Percentiles rank a stretch among this genome's conserved stretches.
phyloP scores from a whole-genome alignment of 2,888 invertebrate species.

The Colletes collaris region DNA sequence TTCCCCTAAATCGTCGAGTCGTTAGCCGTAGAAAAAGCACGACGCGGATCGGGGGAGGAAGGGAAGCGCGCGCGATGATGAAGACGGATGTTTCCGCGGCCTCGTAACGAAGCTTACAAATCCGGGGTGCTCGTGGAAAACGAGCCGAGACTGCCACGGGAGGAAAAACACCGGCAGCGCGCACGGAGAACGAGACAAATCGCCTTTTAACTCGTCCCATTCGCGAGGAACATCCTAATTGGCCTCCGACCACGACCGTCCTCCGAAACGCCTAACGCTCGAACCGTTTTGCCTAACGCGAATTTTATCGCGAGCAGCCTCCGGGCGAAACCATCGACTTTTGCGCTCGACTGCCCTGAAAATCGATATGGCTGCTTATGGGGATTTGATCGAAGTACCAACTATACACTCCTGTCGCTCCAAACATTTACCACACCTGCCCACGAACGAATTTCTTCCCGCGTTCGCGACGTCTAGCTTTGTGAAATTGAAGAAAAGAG shows the following conservation, averaged over 20 bases:
- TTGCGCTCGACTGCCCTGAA: too few species aligned
- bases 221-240: slow-evolving; percentile 71
- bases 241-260: slow-evolving; percentile 54
- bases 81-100: slow-evolving; percentile 58
- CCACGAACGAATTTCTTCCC: too few species aligned
- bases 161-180: slow-evolving; percentile 20
- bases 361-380: too few species aligned
- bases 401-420: too few species aligned
- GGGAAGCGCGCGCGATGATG: slow-evolving; percentile 49
- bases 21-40: slow-evolving; percentile 19
- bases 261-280: slow-evolving; percentile 33
- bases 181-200: slow-evolving; percentile 69
- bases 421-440: too few species aligned
- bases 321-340: too few species aligned
- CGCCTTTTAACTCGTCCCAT: slow-evolving; percentile 69
- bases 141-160: slow-evolving; percentile 11
- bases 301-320: slow-evolving; percentile 61
- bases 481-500: too few species aligned
- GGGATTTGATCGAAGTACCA: too few species aligned
- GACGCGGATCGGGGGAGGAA: slow-evolving; percentile 15
- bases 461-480: too few species aligned
- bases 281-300: slow-evolving; percentile 75
- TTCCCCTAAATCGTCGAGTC: slow-evolving; percentile 9
- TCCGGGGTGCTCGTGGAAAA: slow-evolving; percentile 51
- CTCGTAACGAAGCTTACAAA: slow-evolving; percentile 52